Percentiles rank a stretch among this genome's conserved stretches.
phyloP scores from a whole-genome alignment of 2,113 vertebrate genomes.

The Glaucidium brasilianum region DNA sequence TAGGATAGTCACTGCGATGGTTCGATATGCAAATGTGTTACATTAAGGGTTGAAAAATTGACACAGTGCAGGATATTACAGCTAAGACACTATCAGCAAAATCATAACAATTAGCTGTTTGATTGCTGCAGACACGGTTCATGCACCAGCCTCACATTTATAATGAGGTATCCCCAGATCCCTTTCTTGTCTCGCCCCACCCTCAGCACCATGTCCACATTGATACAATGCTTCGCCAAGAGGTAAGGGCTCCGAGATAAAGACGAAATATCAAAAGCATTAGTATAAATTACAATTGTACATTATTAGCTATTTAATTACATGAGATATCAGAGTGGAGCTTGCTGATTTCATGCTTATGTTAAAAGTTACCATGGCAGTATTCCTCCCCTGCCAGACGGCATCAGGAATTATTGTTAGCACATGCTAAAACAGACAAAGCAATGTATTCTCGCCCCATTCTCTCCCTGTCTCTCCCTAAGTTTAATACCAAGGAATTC shows the following conservation, averaged over 20 bases:
- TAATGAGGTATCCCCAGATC: conserved; percentile 33
- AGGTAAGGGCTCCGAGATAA: conserved; percentile 55
- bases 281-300: conserved; percentile 62
- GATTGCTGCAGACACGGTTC: conserved; percentile 60
- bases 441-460: conserved; percentile 33
- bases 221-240: conserved; percentile 34
- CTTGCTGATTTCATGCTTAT: conserved; percentile 45
- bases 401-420: conserved; percentile 58
- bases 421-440: conserved; percentile 66
- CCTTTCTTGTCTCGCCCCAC: conserved; percentile 51
- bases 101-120: conserved; percentile 72
- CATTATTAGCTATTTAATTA: conserved; percentile 64
- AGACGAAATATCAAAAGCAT: conserved; percentile 53
- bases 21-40: conserved; percentile 81
- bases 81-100: conserved; percentile 60
- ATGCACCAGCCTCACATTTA: conserved; percentile 66
- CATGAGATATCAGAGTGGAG: conserved; percentile 30
- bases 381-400: not conserved
- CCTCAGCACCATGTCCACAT: conserved; percentile 40
- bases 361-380: conserved; percentile 51
- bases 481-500: conserved; percentile 58
- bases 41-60: conserved; percentile 75
- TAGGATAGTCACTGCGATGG: conserved; percentile 74
- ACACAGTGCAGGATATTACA: conserved; percentile 74
- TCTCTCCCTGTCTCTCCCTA: conserved; percentile 15